Conservation (phyloP, 2,888 invertebrate species). For the Cephus runcator region DNA sequence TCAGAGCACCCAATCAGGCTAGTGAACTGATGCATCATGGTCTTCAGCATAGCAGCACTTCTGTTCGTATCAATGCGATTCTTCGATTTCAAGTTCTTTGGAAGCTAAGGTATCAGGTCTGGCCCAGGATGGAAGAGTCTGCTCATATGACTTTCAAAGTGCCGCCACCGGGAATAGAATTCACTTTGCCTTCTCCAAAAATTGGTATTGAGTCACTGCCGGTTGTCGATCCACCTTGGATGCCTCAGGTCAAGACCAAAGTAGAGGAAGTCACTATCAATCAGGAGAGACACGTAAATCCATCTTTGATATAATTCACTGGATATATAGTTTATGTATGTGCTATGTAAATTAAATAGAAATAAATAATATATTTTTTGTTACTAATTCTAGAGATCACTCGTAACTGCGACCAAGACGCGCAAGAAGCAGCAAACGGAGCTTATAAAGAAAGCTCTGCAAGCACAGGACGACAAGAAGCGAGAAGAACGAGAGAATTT, state of each 20-base stretch:
- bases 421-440: constrained; percentile 99
- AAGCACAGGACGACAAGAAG: constrained; percentile 96
- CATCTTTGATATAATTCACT: neutral
- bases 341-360: neutral
- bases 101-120: constrained; percentile 97
- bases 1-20: constrained; percentile 89
- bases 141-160: constrained; percentile 97
- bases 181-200: constrained; percentile 98
- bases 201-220: constrained; percentile 95
- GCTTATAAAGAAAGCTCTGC: constrained; percentile 92
- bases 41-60: constrained; percentile 85
- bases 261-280: constrained; percentile 99
- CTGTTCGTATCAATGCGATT: constrained; percentile 84
- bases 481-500: constrained; percentile 95
- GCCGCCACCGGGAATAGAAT: constrained; percentile 98
- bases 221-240: constrained; percentile 99
- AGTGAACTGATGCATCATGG: constrained; percentile 90
- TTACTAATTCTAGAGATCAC: constrained; percentile 75
- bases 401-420: constrained; percentile 98
- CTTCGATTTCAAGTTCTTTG: constrained; percentile 93
- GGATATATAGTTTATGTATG: neutral
- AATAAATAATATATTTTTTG: constrained; percentile 9
- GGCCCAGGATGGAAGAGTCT: constrained; percentile 99
- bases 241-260: constrained; percentile 96
- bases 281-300: constrained; percentile 92